Percentiles rank a stretch among this genome's conserved stretches.
phyloP scores from a whole-genome alignment of 1,140 invertebrate species.

The Melitaea cinxia region DNA sequence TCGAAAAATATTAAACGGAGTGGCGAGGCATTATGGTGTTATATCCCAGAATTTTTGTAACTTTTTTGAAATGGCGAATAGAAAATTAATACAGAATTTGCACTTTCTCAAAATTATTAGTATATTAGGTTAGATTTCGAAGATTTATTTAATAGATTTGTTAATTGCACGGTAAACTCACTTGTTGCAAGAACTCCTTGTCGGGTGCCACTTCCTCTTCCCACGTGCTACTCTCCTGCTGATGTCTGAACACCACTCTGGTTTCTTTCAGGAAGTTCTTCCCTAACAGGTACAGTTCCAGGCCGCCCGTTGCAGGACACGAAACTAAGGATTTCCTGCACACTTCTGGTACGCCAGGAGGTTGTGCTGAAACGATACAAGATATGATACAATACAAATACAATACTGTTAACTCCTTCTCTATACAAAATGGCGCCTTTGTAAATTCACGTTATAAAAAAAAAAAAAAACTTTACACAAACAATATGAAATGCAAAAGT shows the following conservation, averaged over 20 bases:
- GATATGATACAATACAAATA: neutral
- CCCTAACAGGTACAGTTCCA: conserved; percentile 96
- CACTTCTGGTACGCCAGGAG: conserved; percentile 97
- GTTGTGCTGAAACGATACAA: conserved; percentile 89
- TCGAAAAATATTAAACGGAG: too few species aligned
- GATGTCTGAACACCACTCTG: conserved; percentile 91
- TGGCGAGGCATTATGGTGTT: too few species aligned
- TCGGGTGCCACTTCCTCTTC: conserved; percentile 90
- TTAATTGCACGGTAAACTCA: conserved; percentile 42
- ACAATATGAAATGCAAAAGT: too few species aligned
- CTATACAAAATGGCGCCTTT: too few species aligned
- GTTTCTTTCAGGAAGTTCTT: conserved; percentile 99
- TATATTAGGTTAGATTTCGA: too few species aligned
- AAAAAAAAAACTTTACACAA: too few species aligned
- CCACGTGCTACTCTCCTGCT: conserved; percentile 84
- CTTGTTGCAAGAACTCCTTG: conserved; percentile 92
- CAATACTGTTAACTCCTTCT: too few species aligned
- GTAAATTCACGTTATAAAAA: too few species aligned
- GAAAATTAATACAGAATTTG: too few species aligned
- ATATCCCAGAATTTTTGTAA: too few species aligned
- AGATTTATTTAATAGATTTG: neutral
- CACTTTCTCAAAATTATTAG: too few species aligned
- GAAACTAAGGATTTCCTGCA: conserved; percentile 94
- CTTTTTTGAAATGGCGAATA: too few species aligned
- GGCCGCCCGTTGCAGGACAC: conserved; percentile 89